phyloP scores from a whole-genome alignment of 2,888 invertebrate species.

The Micoletzkya japonica region DNA sequence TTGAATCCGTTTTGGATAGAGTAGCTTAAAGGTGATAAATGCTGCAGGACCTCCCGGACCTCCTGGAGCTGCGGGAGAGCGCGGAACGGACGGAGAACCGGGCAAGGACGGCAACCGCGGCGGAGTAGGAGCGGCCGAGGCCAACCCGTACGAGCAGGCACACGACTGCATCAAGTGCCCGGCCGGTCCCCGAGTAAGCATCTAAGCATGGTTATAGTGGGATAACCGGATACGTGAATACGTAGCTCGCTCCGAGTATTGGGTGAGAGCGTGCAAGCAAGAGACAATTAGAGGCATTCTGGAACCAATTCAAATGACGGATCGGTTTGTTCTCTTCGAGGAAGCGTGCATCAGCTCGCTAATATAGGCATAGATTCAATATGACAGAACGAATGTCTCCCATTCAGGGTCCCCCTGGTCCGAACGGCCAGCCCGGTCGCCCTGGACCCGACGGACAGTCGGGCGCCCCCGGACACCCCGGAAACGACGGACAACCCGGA shows the following conservation, averaged over 20 bases:
- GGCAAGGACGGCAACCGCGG: slow-evolving; percentile 25
- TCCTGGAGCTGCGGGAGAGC: slow-evolving; percentile 35
- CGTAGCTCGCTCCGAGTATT: too few relatives aligned
- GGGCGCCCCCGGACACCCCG: slow-evolving; percentile 8
- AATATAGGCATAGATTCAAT: too few relatives aligned
- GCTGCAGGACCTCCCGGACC: slow-evolving; percentile 29
- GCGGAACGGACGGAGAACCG: slow-evolving; percentile 31
- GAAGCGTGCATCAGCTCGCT: neutral
- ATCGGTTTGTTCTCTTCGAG: neutral
- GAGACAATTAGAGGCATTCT: too few relatives aligned
- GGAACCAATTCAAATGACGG: neutral
- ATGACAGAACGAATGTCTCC: too few relatives aligned
- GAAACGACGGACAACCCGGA: slow-evolving; percentile 15
- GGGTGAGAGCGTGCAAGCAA: too few relatives aligned
- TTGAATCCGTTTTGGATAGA: too few relatives aligned
- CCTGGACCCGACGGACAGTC: slow-evolving; percentile 11
- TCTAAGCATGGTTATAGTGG: neutral
- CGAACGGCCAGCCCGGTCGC: slow-evolving; percentile 1
- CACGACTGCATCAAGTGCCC: slow-evolving; percentile 9
- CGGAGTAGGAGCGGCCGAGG: neutral
- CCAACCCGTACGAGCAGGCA: slow-evolving; percentile 1
- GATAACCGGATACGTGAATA: too few relatives aligned
- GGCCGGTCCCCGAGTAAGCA: slow-evolving; percentile 12
- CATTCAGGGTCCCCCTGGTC: slow-evolving; percentile 17
- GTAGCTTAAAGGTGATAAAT: too few relatives aligned